Conservation (phyloP, 2,797 vertebrate genomes). For the Spatula versicolor region DNA sequence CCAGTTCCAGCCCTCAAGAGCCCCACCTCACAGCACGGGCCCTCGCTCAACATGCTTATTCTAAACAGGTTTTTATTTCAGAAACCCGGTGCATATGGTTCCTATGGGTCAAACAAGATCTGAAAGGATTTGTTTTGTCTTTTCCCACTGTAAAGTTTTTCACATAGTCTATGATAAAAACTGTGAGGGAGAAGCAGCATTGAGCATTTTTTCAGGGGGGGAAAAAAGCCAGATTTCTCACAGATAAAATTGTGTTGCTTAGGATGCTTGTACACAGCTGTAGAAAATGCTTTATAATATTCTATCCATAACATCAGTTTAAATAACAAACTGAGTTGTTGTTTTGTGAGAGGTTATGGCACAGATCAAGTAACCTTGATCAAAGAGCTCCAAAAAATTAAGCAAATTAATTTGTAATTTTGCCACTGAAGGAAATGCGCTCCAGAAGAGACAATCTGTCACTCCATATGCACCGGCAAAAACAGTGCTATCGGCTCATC, state of each 20-base stretch:
- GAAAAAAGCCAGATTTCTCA: background rate
- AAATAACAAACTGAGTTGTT: background rate
- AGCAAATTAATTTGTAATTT: slow-evolving; percentile 47
- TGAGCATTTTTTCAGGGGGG: background rate
- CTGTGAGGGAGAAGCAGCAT: background rate
- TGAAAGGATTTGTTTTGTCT: background rate
- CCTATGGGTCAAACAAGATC: background rate
- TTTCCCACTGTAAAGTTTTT: background rate
- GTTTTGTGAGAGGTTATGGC: background rate
- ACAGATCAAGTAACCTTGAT: slow-evolving; percentile 38
- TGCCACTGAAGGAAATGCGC: slow-evolving; percentile 27
- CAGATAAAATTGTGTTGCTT: background rate
- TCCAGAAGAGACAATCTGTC: slow-evolving; percentile 61
- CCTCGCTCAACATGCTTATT: background rate
- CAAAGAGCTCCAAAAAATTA: slow-evolving; percentile 24
- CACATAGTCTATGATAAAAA: background rate
- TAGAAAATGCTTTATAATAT: background rate
- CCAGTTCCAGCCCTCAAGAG: background rate
- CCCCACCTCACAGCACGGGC: background rate
- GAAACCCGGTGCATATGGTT: background rate
- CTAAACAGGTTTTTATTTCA: background rate
- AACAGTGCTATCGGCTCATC: slow-evolving; percentile 5
- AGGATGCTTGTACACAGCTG: background rate
- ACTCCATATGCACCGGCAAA: slow-evolving; percentile 29
- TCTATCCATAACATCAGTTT: rapidly evolving